These are phyloP conservation scores for Pachymerium ferrugineum DNA, from an alignment of 2,888 invertebrate genomes.

Conservation along the genomic window DNA sequence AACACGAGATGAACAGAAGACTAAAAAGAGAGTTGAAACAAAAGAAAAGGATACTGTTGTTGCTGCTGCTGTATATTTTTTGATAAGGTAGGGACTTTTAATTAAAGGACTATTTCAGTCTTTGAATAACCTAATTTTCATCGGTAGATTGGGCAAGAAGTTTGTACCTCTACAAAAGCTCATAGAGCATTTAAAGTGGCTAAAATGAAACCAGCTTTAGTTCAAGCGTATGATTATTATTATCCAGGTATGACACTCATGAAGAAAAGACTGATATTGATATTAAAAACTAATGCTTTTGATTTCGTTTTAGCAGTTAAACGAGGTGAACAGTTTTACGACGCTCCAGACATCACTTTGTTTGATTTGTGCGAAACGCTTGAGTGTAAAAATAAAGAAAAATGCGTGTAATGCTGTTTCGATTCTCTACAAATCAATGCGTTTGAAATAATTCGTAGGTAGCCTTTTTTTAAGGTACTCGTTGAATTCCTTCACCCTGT, in stretches of 20 bases:
- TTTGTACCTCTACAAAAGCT: slow-evolving; percentile 48
- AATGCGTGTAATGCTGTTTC: no score
- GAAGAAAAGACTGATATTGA: no score
- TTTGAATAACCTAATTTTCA: no score
- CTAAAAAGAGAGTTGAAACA: slow-evolving; percentile 62
- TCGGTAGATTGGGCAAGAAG: slow-evolving; percentile 29
- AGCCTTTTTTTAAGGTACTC: no score
- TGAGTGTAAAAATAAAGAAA: slow-evolving; percentile 34
- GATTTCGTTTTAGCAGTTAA: no score
- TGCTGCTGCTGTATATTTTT: slow-evolving; percentile 68
- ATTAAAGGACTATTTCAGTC: no score
- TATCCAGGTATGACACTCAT: slow-evolving; percentile 75
- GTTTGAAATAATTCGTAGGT: no score
- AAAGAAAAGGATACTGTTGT: slow-evolving; percentile 61
- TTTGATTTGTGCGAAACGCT: slow-evolving; percentile 66
- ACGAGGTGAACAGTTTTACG: slow-evolving; percentile 58
- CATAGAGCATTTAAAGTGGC: slow-evolving; percentile 77
- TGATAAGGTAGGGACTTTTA: slow-evolving; percentile 61
- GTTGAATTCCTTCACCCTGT: no score
- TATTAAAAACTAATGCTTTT: no score
- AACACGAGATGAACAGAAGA: slow-evolving; percentile 39
- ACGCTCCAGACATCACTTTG: slow-evolving; percentile 61
- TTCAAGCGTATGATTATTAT: slow-evolving; percentile 82
- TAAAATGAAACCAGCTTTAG: slow-evolving; percentile 76
- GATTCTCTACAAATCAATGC: no score